A percentile compares a stretch with the other conserved stretches of the same genome.
Evolutionary conservation across 1,140 invertebrate genomes (phyloP).

Genomic region (Nylanderia fulva): DNA sequence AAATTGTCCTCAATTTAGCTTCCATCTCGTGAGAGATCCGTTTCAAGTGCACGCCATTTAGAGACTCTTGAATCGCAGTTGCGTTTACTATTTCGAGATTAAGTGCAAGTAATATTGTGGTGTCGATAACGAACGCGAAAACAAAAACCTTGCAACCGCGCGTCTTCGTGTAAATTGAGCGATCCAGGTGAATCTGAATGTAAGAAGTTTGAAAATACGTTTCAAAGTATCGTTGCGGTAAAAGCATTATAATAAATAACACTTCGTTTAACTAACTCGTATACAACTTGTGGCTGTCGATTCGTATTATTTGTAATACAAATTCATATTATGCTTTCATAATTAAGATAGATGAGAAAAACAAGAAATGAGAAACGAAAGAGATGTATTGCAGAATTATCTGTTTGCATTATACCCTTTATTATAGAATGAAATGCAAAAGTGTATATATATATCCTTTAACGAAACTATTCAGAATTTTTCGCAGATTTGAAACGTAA

Average conservation of each 20-base stretch:
- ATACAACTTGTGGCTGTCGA: slow-evolving; percentile 10
- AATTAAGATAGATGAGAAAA: not conserved
- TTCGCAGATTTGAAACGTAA: not conserved
- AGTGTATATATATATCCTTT: no score
- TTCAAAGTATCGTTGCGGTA: not conserved
- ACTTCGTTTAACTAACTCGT: slow-evolving; percentile 6
- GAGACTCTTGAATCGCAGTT: not conserved
- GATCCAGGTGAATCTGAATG: slow-evolving; percentile 26
- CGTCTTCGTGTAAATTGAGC: slow-evolving; percentile 41
- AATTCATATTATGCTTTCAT: slow-evolving; percentile 8
- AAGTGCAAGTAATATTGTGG: not conserved
- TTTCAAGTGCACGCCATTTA: slow-evolving; percentile 21
- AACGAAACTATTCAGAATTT: not conserved
- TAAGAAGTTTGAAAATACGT: slow-evolving; percentile 15
- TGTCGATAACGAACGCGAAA: slow-evolving; percentile 1
- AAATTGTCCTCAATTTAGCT: slow-evolving; percentile 24
- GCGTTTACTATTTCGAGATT: slow-evolving; percentile 1
- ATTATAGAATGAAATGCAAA: no score
- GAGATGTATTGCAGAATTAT: slow-evolving; percentile 2
- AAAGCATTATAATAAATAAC: slow-evolving; percentile 2
- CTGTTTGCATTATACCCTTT: not conserved
- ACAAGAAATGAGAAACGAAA: not conserved
- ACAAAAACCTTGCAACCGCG: slow-evolving; percentile 7
- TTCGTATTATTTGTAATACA: not conserved
- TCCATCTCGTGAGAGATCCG: not conserved